These are phyloP conservation scores for Koerneria pararmatus DNA, from an alignment of 2,888 invertebrate genomes.

Conservation along the genomic window DNA sequence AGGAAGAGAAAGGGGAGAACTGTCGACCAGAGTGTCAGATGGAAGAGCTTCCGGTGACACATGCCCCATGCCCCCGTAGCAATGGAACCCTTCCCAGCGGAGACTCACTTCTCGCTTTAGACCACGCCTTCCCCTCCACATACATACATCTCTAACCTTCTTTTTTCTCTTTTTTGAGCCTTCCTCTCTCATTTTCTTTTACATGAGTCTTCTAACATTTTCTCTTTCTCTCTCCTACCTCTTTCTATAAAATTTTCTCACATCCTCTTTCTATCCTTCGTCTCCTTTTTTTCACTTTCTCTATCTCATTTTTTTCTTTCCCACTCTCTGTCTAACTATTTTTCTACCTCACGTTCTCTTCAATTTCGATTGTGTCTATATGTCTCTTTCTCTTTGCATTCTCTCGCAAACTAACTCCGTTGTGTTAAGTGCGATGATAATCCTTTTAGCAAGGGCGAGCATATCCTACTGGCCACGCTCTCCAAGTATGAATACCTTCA, in stretches of 20 bases:
- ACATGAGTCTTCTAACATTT: neutral
- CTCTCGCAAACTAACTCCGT: neutral
- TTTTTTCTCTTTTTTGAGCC: neutral
- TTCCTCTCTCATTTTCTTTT: conserved; percentile 3
- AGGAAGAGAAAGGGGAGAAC: neutral
- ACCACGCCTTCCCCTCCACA: neutral
- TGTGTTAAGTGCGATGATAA: too few relatives aligned
- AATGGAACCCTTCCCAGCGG: neutral
- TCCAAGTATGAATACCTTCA: too few relatives aligned
- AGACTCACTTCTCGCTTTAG: neutral
- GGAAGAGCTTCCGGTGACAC: neutral
- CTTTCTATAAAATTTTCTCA: neutral
- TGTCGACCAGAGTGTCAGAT: neutral
- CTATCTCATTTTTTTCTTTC: neutral
- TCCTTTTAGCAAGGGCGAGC: too few relatives aligned
- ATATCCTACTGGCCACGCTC: too few relatives aligned
- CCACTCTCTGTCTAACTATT: neutral
- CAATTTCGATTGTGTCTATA: neutral
- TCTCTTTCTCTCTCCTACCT: neutral
- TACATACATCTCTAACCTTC: neutral
- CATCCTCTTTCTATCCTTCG: neutral
- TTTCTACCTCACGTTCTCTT: neutral
- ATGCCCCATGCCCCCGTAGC: conserved; percentile 3
- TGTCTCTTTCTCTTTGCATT: neutral
- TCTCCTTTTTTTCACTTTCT: neutral